phyloP scores from a whole-genome alignment of 2,797 vertebrate species.

The Hipposideros larvatus region DNA sequence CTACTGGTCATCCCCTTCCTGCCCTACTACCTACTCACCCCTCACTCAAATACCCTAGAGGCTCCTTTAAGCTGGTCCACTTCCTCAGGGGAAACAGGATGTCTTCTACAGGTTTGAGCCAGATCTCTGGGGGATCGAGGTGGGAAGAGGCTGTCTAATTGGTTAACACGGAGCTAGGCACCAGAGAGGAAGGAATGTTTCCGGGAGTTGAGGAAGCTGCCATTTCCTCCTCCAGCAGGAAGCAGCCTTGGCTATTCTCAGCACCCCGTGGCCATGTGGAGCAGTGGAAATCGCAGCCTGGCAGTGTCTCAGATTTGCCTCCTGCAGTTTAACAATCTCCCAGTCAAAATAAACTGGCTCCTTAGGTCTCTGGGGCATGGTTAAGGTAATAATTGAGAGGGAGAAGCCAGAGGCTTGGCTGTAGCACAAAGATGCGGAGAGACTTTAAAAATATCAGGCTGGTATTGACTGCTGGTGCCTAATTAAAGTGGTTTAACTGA shows the following conservation, averaged over 20 bases:
- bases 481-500: slow-evolving; percentile 39
- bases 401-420: slow-evolving; percentile 54
- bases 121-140: slow-evolving; percentile 53
- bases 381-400: slow-evolving; percentile 83
- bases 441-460: slow-evolving; percentile 64
- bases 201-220: slow-evolving; percentile 88
- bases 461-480: slow-evolving; percentile 39
- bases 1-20: slow-evolving; percentile 50
- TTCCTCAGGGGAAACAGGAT: slow-evolving; percentile 79
- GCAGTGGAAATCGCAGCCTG: slow-evolving; percentile 86
- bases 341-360: slow-evolving; percentile 89
- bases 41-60: neutral
- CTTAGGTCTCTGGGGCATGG: slow-evolving; percentile 83
- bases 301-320: slow-evolving; percentile 83
- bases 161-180: slow-evolving; percentile 85
- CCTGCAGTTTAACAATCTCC: slow-evolving; percentile 87
- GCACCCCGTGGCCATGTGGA: slow-evolving; percentile 77
- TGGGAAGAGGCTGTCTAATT: slow-evolving; percentile 83
- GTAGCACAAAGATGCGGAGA: slow-evolving; percentile 31
- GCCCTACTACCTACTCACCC: neutral
- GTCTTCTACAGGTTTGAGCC: slow-evolving; percentile 45
- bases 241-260: slow-evolving; percentile 88
- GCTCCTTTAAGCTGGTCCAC: slow-evolving; percentile 27
- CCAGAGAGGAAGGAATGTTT: slow-evolving; percentile 88
- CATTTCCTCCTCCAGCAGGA: slow-evolving; percentile 89